A percentile compares a stretch with the other conserved stretches of the same genome.
Conservation (phyloP, 2,888 invertebrate species). For the Eupithecia subumbrata region DNA sequence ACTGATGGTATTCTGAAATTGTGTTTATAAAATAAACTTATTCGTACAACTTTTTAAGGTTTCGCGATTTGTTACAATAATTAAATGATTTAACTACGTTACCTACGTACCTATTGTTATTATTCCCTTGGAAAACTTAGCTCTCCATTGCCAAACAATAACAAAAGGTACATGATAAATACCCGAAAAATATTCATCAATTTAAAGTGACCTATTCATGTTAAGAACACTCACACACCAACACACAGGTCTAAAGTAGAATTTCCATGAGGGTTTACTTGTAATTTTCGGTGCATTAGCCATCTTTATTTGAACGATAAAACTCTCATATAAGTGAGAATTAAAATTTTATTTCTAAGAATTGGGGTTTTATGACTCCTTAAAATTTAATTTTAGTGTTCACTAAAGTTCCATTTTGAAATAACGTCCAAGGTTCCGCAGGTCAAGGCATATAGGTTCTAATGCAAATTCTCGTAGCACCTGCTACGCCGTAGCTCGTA, state of each 20-base stretch:
- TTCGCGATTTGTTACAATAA: too few species aligned
- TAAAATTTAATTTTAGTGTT: neutral
- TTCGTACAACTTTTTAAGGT: too few species aligned
- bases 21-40: too few species aligned
- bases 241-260: too few species aligned
- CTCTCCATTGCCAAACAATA: too few species aligned
- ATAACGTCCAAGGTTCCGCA: slow-evolving; percentile 25
- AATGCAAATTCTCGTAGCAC: slow-evolving; percentile 37
- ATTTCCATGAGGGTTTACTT: neutral
- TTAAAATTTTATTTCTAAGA: neutral
- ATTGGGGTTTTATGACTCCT: neutral
- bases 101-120: too few species aligned
- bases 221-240: neutral
- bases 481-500: slow-evolving; percentile 44
- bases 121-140: too few species aligned
- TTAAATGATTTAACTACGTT: too few species aligned
- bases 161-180: too few species aligned
- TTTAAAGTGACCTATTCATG: neutral
- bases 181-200: too few species aligned
- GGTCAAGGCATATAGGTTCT: slow-evolving; percentile 37
- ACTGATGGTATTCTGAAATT: neutral
- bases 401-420: slow-evolving; percentile 16
- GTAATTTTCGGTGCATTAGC: neutral
- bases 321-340: neutral
- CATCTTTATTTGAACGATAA: neutral